phyloP scores from a whole-genome alignment of 2,113 vertebrate genomes.

The Cairina moschata region DNA sequence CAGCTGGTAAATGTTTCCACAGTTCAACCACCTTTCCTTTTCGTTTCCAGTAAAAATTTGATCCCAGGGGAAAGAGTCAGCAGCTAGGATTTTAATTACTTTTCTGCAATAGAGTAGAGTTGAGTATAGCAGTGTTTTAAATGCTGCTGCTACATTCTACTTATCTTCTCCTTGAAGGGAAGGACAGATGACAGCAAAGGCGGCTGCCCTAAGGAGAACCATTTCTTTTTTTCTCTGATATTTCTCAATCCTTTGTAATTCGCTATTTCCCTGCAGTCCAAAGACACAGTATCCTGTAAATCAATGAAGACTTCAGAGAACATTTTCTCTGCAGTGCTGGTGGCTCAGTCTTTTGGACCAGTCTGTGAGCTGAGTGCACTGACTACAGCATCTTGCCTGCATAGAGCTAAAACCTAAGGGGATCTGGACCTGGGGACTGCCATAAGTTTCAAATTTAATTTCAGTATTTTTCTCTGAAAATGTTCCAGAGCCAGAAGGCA shows the following conservation, averaged over 20 bases:
- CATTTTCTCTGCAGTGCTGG: background rate
- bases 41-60: constrained; percentile 83
- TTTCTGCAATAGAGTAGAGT: constrained; percentile 72
- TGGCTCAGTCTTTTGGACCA: background rate
- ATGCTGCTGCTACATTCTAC: constrained; percentile 37
- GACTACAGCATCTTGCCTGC: background rate
- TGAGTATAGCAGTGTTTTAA: constrained; percentile 53
- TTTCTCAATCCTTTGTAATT: background rate
- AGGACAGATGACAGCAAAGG: background rate
- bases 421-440: background rate
- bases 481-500: background rate
- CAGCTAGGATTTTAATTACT: constrained; percentile 82
- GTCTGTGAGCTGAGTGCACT: background rate
- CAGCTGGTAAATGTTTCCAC: constrained; percentile 86
- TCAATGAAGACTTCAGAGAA: background rate
- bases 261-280: background rate
- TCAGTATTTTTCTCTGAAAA: background rate
- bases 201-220: background rate
- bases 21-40: constrained; percentile 80
- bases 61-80: constrained; percentile 77
- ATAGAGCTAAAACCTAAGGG: background rate
- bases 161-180: background rate
- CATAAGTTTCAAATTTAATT: background rate
- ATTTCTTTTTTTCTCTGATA: background rate
- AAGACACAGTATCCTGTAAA: accelerated